Percentiles rank a stretch among this genome's conserved stretches.
These are phyloP conservation scores for Harpegnathos saltator DNA, from an alignment of 1,140 invertebrate genomes.

Conservation along the genomic window DNA sequence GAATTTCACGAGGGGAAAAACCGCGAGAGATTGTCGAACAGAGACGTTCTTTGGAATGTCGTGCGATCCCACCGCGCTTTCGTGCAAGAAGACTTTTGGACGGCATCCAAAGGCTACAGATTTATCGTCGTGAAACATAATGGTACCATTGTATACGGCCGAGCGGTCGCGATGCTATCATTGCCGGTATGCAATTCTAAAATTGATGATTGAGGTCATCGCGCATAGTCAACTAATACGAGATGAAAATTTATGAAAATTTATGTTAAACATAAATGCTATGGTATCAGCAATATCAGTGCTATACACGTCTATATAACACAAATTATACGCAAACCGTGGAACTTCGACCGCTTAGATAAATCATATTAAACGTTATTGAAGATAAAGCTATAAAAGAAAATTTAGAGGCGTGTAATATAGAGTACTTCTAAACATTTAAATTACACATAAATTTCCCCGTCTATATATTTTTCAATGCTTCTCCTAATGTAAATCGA, in stretches of 20 bases:
- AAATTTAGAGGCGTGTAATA: background rate
- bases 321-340: no score
- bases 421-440: background rate
- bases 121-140: conserved; percentile 44
- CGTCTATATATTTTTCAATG: no score
- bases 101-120: conserved; percentile 39
- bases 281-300: no score
- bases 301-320: no score
- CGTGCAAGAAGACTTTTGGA: conserved; percentile 56
- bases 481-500: background rate
- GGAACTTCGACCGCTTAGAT: no score
- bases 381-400: background rate
- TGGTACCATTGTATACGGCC: background rate
- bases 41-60: conserved; percentile 43
- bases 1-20: conserved; percentile 5
- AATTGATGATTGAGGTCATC: background rate
- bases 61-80: conserved; percentile 3
- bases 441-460: no score
- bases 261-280: background rate
- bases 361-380: no score
- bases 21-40: conserved; percentile 40
- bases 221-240: background rate
- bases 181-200: conserved; percentile 16
- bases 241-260: conserved; percentile 1
- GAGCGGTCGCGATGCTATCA: background rate